These are phyloP conservation scores for Tetrax tetrax DNA, from an alignment of 2,113 vertebrate genomes.

Conservation along the genomic window DNA sequence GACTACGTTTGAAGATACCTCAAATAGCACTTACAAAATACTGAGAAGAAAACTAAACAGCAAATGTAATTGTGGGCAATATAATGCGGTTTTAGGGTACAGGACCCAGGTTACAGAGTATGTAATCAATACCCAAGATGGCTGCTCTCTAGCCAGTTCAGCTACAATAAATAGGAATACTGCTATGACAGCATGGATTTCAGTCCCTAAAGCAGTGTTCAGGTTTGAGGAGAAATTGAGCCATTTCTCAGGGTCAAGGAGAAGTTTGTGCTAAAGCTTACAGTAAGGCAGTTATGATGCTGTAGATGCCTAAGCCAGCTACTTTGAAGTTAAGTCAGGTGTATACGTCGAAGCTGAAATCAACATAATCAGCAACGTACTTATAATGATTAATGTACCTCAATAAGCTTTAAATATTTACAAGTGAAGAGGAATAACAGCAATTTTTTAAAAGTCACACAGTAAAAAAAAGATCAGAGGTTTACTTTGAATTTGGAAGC, in stretches of 20 bases:
- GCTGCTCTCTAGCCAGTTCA: background rate
- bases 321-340: background rate
- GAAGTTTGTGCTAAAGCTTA: background rate
- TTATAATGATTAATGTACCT: background rate
- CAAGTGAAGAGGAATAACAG: background rate
- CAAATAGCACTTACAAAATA: background rate
- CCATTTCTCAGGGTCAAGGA: background rate
- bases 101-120: background rate
- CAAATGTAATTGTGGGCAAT: background rate
- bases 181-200: background rate
- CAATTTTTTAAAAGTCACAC: background rate
- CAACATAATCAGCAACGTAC: background rate
- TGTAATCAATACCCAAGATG: background rate
- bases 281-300: background rate
- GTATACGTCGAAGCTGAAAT: background rate
- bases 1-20: background rate
- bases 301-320: background rate
- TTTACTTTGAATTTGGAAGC: background rate
- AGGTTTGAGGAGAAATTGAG: background rate
- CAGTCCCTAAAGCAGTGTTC: background rate
- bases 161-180: background rate
- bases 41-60: background rate
- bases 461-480: background rate
- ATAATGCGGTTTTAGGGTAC: background rate
- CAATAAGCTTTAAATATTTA: background rate